phyloP scores from a whole-genome alignment of 2,113 vertebrate species.

The Oriolus oriolus region DNA sequence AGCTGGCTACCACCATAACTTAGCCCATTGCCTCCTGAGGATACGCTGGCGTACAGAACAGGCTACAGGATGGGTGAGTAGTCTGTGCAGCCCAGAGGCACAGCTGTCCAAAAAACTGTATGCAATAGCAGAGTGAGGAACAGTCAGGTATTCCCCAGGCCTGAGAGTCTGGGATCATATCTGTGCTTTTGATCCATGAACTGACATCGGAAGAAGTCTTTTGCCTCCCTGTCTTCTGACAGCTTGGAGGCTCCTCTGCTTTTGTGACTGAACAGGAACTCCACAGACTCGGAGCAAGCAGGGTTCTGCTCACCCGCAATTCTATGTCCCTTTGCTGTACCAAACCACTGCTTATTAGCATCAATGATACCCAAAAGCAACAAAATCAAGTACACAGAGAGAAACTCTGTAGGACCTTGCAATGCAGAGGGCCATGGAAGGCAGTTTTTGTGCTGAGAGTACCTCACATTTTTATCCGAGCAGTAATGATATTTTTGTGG shows the following conservation, averaged over 20 bases:
- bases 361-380: not conserved
- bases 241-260: not conserved
- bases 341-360: not conserved
- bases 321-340: not conserved
- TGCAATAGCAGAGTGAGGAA: not conserved
- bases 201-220: not conserved
- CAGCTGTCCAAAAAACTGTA: not conserved
- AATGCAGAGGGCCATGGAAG: not conserved
- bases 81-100: not conserved
- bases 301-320: rapidly evolving
- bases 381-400: not conserved
- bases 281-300: not conserved
- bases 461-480: not conserved
- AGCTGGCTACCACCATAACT: not conserved
- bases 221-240: not conserved
- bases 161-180: not conserved
- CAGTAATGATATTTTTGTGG: not conserved
- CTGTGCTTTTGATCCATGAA: not conserved
- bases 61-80: not conserved
- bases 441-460: not conserved
- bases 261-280: not conserved
- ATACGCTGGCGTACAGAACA: not conserved
- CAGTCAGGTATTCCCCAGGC: not conserved
- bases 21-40: not conserved
- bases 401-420: not conserved